These are phyloP conservation scores for Eurois occulta DNA, from an alignment of 2,888 invertebrate species.

Conservation along the genomic window DNA sequence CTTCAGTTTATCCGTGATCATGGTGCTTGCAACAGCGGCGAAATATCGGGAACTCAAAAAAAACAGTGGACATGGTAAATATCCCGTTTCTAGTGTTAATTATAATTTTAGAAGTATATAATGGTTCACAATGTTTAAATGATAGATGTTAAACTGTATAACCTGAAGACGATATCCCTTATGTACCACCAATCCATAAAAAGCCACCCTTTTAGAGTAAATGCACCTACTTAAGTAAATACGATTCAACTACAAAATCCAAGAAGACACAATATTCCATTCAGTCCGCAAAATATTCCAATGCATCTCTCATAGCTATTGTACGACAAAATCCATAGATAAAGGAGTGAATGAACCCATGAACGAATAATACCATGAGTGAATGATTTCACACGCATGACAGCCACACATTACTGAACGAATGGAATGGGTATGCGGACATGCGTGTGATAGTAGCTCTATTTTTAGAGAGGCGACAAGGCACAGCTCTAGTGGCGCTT, in stretches of 20 bases:
- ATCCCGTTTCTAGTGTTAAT: too few species aligned
- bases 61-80: too few species aligned
- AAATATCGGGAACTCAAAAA: too few species aligned
- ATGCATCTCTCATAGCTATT: constrained; percentile 16
- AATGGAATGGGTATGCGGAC: constrained; percentile 48
- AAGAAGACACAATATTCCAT: not conserved
- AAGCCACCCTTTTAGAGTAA: not conserved
- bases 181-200: not conserved
- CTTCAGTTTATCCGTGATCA: too few species aligned
- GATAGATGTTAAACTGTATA: not conserved
- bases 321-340: not conserved
- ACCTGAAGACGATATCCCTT: not conserved
- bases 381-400: constrained; percentile 43
- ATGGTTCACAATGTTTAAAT: not conserved
- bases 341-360: constrained; percentile 19
- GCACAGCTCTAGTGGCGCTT: constrained; percentile 25
- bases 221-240: not conserved
- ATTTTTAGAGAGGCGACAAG: constrained; percentile 37
- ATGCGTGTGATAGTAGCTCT: constrained; percentile 38
- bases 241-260: constrained; percentile 4
- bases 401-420: constrained; percentile 1
- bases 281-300: not conserved
- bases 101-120: not conserved
- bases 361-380: constrained; percentile 35
- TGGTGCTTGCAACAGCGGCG: too few species aligned